These are phyloP conservation scores for Nothoprocta perdicaria DNA, from an alignment of 2,113 vertebrate species.

Conservation along the genomic window DNA sequence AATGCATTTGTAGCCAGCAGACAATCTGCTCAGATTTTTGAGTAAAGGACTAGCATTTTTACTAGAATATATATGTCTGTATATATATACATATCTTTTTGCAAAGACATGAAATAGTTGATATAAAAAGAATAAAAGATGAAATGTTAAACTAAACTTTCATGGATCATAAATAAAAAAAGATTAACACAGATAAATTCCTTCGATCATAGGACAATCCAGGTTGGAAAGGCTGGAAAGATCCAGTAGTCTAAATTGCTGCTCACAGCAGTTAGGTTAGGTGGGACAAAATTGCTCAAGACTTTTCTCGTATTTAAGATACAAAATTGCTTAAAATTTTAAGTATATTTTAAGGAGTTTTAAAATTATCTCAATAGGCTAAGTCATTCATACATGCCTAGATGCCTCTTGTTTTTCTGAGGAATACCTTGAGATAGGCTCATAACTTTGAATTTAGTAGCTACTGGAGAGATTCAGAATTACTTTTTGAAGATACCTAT, in stretches of 20 bases:
- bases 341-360: not conserved
- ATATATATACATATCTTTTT: not conserved
- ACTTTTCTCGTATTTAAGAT: not conserved
- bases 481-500: not conserved
- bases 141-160: not conserved
- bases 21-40: not conserved
- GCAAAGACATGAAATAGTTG: not conserved
- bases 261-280: not conserved
- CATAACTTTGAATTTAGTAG: not conserved
- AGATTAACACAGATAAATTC: not conserved
- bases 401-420: not conserved
- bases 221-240: not conserved
- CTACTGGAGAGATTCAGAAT: not conserved
- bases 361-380: not conserved
- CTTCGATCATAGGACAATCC: not conserved
- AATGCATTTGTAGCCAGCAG: not conserved
- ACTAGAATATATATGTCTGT: not conserved
- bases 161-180: not conserved
- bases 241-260: not conserved
- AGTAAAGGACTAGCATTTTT: not conserved
- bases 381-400: not conserved
- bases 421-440: not conserved
- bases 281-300: not conserved
- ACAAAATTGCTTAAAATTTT: not conserved
- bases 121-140: not conserved